phyloP scores from a whole-genome alignment of 2,888 invertebrate genomes.

The Augochlorella aurata region DNA sequence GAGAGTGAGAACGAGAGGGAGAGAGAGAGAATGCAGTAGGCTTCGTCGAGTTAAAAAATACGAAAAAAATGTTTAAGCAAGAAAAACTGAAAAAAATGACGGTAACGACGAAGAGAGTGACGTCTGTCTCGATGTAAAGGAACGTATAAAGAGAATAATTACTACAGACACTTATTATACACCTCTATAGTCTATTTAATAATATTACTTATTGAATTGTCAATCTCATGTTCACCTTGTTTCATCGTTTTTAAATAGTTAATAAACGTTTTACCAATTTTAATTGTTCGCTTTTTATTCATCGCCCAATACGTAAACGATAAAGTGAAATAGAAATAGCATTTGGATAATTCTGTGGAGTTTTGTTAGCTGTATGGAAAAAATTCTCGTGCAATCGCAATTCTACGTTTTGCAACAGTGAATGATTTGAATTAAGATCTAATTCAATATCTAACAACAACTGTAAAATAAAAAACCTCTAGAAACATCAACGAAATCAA shows the following conservation, averaged over 20 bases:
- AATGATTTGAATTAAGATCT: too few relatives aligned
- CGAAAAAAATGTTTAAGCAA: constrained; percentile 19
- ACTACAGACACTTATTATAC: constrained; percentile 77
- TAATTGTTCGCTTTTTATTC: constrained; percentile 51
- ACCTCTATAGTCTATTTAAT: constrained; percentile 82
- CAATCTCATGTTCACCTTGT: constrained; percentile 81
- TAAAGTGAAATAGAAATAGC: too few relatives aligned
- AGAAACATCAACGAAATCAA: too few relatives aligned
- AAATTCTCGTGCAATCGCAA: too few relatives aligned
- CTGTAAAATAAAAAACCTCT: too few relatives aligned
- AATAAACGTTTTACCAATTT: constrained; percentile 82
- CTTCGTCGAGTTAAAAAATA: constrained; percentile 62
- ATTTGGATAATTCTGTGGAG: too few relatives aligned
- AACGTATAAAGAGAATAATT: constrained; percentile 73
- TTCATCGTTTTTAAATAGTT: constrained; percentile 82
- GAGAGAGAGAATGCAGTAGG: constrained; percentile 50
- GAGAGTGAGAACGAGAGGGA: constrained; percentile 48
- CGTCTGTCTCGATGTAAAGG: constrained; percentile 75
- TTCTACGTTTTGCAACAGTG: too few relatives aligned
- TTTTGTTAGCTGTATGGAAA: too few relatives aligned
- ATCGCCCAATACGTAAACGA: not conserved
- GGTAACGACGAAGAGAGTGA: constrained; percentile 38
- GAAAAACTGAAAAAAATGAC: constrained; percentile 15
- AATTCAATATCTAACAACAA: too few relatives aligned
- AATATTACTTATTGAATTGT: constrained; percentile 81